Percentiles rank a stretch among this genome's conserved stretches.
Evolutionary conservation across 2,113 vertebrate genomes (phyloP).

Genomic region (Microtus ochrogaster): DNA sequence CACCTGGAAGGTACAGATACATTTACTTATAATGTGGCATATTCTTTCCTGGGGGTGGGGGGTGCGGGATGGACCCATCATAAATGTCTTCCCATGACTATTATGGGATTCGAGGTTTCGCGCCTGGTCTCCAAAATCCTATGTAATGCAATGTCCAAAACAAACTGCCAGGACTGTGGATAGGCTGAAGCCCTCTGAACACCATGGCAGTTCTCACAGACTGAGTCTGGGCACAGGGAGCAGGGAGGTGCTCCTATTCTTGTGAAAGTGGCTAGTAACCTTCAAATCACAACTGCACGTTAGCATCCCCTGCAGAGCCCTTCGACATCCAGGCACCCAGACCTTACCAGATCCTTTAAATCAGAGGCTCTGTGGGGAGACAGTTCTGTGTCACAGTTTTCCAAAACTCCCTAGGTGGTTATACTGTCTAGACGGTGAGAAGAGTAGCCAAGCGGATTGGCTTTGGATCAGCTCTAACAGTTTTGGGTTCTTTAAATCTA

Average conservation of each 20-base stretch:
- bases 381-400: not conserved
- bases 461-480: conserved; percentile 26
- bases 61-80: not conserved
- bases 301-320: not conserved
- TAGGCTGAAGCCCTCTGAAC: not conserved
- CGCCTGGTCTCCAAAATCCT: not conserved
- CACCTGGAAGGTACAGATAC: not conserved
- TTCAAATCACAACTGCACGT: not conserved
- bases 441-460: not conserved
- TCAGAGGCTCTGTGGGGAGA: conserved; percentile 20
- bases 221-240: not conserved
- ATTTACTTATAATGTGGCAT: conserved; percentile 27
- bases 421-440: not conserved
- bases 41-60: not conserved
- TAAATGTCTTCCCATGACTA: not conserved
- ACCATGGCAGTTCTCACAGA: not conserved
- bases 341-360: not conserved
- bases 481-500: not conserved
- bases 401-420: not conserved
- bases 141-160: not conserved
- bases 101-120: conserved; percentile 48
- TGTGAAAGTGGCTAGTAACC: not conserved
- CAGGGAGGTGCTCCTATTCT: not conserved
- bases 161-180: not conserved
- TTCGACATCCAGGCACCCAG: not conserved